Evolutionary conservation across 1,140 invertebrate species (phyloP).

Genomic region (Ephestia elutella): DNA sequence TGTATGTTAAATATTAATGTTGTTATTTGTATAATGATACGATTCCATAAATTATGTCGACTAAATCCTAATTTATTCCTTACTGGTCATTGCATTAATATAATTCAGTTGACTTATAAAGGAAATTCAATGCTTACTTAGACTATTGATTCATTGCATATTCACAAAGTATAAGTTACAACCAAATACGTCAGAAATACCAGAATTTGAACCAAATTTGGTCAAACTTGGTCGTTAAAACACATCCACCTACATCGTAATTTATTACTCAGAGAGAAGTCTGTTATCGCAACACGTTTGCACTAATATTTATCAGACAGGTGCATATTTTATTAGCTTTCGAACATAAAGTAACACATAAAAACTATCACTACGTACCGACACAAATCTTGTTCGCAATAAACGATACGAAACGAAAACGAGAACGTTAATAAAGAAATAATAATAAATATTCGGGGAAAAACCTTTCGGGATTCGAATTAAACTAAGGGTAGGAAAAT

Average conservation of each 20-base stretch:
- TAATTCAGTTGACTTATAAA: too few relatives aligned
- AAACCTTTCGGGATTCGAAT: constrained; percentile 67
- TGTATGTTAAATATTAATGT: too few relatives aligned
- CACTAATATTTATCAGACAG: constrained; percentile 37
- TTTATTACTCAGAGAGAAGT: constrained; percentile 31
- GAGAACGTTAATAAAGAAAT: constrained; percentile 69
- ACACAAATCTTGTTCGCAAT: constrained; percentile 51
- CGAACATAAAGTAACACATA: constrained; percentile 38
- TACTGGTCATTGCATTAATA: too few relatives aligned
- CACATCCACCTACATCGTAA: constrained; percentile 28
- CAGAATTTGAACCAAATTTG: too few relatives aligned
- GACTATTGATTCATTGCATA: too few relatives aligned
- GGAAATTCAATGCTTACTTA: too few relatives aligned
- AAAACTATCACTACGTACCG: constrained; percentile 36
- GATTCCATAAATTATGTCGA: too few relatives aligned
- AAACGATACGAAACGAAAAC: constrained; percentile 49
- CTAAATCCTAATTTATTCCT: too few relatives aligned
- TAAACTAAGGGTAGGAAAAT: constrained; percentile 69
- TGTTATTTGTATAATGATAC: too few relatives aligned
- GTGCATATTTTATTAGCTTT: constrained; percentile 46
- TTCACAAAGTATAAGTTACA: too few relatives aligned
- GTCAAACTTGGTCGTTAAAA: constrained; percentile 1
- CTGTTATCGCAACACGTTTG: constrained; percentile 35
- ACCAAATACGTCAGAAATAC: too few relatives aligned
- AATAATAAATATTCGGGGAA: constrained; percentile 68